These are phyloP conservation scores for Corbicula japonica DNA, from an alignment of 2,888 invertebrate species.

Conservation along the genomic window DNA sequence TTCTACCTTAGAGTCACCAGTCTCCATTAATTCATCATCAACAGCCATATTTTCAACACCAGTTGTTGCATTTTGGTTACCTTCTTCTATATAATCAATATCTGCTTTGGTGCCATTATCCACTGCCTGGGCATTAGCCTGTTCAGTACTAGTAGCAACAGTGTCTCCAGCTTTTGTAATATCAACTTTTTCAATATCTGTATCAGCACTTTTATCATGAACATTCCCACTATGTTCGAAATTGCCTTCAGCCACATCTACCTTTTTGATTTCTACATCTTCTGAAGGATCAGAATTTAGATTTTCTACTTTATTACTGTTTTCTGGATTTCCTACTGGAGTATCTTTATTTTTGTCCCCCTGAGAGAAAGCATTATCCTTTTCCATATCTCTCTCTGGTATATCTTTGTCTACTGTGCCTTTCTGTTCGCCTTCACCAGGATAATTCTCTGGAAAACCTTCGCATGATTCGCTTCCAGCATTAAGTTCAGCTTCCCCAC, in stretches of 20 bases:
- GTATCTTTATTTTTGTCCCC: too few relatives aligned
- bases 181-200: not conserved
- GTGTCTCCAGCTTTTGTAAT: not conserved
- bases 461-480: not conserved
- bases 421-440: too few relatives aligned
- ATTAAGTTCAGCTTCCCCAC: constrained; percentile 7
- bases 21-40: not conserved
- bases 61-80: not conserved
- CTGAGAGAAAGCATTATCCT: too few relatives aligned
- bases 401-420: too few relatives aligned
- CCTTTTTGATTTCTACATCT: not conserved
- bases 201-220: constrained; percentile 12
- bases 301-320: not conserved
- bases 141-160: not conserved
- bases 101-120: not conserved
- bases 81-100: not conserved
- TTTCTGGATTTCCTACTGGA: not conserved
- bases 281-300: not conserved
- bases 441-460: too few relatives aligned
- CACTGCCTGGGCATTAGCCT: not conserved
- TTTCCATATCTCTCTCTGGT: too few relatives aligned
- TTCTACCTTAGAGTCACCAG: not conserved
- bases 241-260: not conserved
- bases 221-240: not conserved
- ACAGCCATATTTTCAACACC: not conserved